Base-by-base conservation (phyloP, 2,797 vertebrate species). In the Thamnophis elegans region DNA sequence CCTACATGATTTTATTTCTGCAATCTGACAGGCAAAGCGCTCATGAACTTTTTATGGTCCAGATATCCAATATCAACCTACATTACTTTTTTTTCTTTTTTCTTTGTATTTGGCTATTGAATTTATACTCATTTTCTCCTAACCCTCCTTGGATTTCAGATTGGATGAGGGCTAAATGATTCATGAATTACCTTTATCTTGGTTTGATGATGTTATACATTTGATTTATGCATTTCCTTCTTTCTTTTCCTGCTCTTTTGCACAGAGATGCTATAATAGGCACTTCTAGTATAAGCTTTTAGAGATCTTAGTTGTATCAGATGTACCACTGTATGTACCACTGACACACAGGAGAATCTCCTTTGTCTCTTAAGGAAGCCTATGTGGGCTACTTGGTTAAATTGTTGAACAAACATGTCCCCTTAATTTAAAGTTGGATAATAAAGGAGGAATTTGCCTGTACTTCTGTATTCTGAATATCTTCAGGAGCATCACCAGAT, bases 1-100 rank as follows among this genome's bases (percentile, higher is more conserved):
- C 91, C 28, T 94, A 36, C 42, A 91, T 93, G 26, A 92, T 91
- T 90, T 94, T 60, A 60, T 93, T 47, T 90, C 53, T 18, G 91
- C 53, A 85, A 85, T 47, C 92, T 92, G 42, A 0, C 51, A 89
- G 7, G 18, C 82, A 26, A 58, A 92, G 1, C 20, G 56, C 85
- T 85, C 90, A 20, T 55, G 88, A 93, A 18, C 8, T 8, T 3
- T 94, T 93, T 92, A 2, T 56, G 1, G 89, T 92, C 59, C 91
- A 11, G 22, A 62, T 92, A 60, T 54, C 18, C 28, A 59, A 36
- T 78, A 26, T 55, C 16, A 42, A 18, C 4, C 89, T 78, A 36
- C 62, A 78, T 87, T 87, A 47, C 68, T 18, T 86, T 32, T 14
- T 25, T 60, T 65, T 54, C 53, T 13, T 18, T 18, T 59, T 0